Evolutionary conservation across 2,797 vertebrate species (phyloP), one percentile per base, ranked within the genome.

Genomic region (Trachurus trachurus): DNA sequence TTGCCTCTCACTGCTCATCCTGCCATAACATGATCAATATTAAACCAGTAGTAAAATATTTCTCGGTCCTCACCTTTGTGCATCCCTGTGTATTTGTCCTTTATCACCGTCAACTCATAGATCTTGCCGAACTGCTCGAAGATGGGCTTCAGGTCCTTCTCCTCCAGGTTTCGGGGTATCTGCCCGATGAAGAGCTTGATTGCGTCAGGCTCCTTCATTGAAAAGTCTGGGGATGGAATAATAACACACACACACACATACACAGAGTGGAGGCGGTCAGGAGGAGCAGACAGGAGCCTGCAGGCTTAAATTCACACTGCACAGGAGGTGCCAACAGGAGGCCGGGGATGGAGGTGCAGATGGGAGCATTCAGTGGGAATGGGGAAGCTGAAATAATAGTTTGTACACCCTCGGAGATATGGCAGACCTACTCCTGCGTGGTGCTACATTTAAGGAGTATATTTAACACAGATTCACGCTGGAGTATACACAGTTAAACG

Each of bases 111-210:
- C 78, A 96, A 89, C 85, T 96, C 95, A 19, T 96, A 96, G 90
- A 96, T 96, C 90, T 96, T 96, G 58, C 94, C 95, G 57, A 96
- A 96, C 90, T 96, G 95, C 88, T 96, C 95, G 6, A 96, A 96
- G 72, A 96, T 96, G 80, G 95, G 95, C 86, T 96, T 96, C 79
- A 96, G 88, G 92, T 96, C 95, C 81, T 96, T 96, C 87, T 96
- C 95, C 82, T 96, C 95, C 90, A 96, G 93, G 90, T 95, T 96
- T 84, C 95, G 93, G 82, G 95, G 95, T 86, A 96, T 96, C 84
- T 96, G 95, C 91, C 95, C 95, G 75, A 96, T 94, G 85, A 96
- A 95, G 88, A 96, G 95, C 93, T 96, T 96, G 93, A 96, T 96
- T 87, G 95, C 95, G 85, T 96, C 95, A 84, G 95, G 94, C 93